These are phyloP conservation scores for Sialia sialis DNA, from an alignment of 2,113 vertebrate genomes.

Conservation along the genomic window DNA sequence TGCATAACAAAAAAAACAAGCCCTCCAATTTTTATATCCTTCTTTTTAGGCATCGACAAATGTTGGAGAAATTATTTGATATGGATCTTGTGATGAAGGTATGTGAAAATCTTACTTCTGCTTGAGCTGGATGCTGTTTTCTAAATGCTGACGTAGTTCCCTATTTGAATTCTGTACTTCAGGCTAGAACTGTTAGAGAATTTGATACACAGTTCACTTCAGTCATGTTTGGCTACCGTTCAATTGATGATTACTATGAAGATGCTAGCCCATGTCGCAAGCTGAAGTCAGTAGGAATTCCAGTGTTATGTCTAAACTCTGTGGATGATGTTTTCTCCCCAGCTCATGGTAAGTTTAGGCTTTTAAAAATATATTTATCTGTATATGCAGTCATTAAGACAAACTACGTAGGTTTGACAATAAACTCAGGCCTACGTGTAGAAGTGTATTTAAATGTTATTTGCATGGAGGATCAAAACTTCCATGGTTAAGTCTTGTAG, in stretches of 20 bases:
- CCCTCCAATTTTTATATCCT: not conserved
- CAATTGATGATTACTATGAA: slow-evolving; percentile 92
- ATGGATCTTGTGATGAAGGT: slow-evolving; percentile 98
- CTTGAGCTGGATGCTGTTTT: slow-evolving; percentile 5
- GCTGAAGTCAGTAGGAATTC: slow-evolving; percentile 92
- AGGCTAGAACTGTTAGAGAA: slow-evolving; percentile 95
- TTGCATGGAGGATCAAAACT: not conserved
- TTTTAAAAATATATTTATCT: not conserved
- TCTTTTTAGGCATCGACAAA: slow-evolving; percentile 84
- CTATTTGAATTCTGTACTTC: slow-evolving; percentile 44
- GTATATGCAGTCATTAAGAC: not conserved
- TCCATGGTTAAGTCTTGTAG: not conserved
- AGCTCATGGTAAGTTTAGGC: slow-evolving; percentile 82
- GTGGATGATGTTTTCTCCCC: slow-evolving; percentile 97
- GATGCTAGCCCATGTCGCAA: slow-evolving; percentile 90
- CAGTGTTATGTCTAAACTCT: slow-evolving; percentile 94
- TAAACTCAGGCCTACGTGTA: not conserved
- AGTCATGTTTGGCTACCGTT: slow-evolving; percentile 94
- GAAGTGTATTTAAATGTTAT: not conserved
- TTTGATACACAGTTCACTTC: slow-evolving; percentile 96
- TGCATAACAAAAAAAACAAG: not conserved
- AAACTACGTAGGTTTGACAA: not conserved
- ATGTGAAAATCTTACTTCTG: slow-evolving; percentile 23
- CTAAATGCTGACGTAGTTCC: not conserved
- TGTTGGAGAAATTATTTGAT: slow-evolving; percentile 91